phyloP scores from a whole-genome alignment of 2,888 invertebrate species.

The Hipparchia sbordonii region DNA sequence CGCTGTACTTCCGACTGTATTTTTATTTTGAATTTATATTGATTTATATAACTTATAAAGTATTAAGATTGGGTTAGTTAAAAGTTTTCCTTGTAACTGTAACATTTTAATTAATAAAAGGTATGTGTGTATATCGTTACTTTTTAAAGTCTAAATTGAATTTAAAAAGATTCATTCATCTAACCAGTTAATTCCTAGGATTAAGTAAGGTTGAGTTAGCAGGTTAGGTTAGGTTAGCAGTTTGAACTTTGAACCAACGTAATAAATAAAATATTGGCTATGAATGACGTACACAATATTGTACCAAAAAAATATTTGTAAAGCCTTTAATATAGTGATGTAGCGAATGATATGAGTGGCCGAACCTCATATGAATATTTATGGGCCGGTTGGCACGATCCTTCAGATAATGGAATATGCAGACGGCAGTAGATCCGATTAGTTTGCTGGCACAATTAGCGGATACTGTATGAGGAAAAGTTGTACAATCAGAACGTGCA shows the following conservation, averaged over 20 bases:
- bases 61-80: too few species aligned
- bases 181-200: not conserved
- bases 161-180: not conserved
- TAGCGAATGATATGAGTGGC: conserved; percentile 53
- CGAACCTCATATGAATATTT: conserved; percentile 73
- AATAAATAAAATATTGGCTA: not conserved
- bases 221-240: too few species aligned
- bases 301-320: conserved; percentile 48
- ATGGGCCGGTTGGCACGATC: conserved; percentile 69
- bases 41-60: too few species aligned
- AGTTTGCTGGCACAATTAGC: conserved; percentile 69
- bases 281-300: conserved; percentile 15
- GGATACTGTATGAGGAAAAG: conserved; percentile 41
- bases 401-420: conserved; percentile 77
- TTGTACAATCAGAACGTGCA: conserved; percentile 14
- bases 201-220: not conserved
- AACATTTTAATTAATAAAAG: too few species aligned
- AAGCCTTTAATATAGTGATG: conserved; percentile 55
- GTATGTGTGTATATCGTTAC: too few species aligned
- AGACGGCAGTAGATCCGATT: conserved; percentile 73
- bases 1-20: too few species aligned
- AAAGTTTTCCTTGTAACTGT: too few species aligned
- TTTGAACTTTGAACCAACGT: too few species aligned
- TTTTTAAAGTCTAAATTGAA: too few species aligned
- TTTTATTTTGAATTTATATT: too few species aligned